Evolutionary conservation across 2,797 vertebrate species (phyloP).

Genomic region (Microctenopoma lineatum): DNA sequence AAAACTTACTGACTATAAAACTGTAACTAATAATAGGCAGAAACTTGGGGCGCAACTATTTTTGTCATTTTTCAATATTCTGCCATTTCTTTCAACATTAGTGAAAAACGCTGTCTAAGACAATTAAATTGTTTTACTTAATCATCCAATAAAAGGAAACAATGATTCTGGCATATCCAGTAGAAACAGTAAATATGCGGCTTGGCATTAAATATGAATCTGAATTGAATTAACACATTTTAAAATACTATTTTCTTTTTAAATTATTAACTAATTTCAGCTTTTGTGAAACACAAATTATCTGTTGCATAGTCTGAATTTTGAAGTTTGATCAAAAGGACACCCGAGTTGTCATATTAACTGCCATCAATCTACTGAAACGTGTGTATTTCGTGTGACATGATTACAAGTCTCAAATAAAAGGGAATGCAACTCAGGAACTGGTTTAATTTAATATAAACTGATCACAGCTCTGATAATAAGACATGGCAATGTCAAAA

Average conservation of each 20-base stretch:
- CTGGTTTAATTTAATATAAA: slow-evolving; percentile 36
- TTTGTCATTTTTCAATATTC: no score
- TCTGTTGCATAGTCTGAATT: neutral
- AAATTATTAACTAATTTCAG: neutral
- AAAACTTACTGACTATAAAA: neutral
- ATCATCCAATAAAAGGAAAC: neutral
- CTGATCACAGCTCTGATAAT: slow-evolving; percentile 47
- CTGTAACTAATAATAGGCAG: neutral
- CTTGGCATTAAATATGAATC: neutral
- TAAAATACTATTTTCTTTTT: neutral
- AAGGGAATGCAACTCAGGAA: slow-evolving; percentile 13
- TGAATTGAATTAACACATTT: neutral
- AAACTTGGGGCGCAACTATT: neutral
- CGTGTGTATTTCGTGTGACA: neutral
- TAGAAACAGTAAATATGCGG: neutral
- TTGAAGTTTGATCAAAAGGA: neutral
- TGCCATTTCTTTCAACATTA: no score
- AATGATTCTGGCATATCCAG: neutral
- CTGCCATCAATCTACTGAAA: neutral
- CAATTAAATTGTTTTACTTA: neutral
- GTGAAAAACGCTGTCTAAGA: no score
- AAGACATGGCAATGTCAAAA: slow-evolving; percentile 37
- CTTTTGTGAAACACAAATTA: neutral
- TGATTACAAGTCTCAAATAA: slow-evolving; percentile 2
- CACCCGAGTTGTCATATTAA: neutral